Percentiles rank a stretch among this genome's conserved stretches.
phyloP scores from a whole-genome alignment of 2,888 invertebrate genomes.

The Himalopsyche anomala region DNA sequence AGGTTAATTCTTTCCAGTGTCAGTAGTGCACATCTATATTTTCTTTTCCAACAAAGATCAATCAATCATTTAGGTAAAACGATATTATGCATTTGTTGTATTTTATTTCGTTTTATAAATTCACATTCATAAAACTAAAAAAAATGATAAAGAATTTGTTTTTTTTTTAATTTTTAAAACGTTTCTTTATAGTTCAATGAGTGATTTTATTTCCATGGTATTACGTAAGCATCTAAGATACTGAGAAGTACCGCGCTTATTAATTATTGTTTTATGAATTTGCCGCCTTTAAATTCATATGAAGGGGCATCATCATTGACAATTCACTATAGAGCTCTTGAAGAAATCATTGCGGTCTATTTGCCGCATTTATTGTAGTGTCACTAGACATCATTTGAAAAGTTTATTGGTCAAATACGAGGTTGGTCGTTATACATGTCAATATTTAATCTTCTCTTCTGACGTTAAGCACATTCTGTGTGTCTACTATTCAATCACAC shows the following conservation, averaged over 20 bases:
- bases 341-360: conserved; percentile 19
- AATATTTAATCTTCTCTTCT: conserved; percentile 24
- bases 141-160: too few species aligned
- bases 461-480: not conserved
- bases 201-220: too few species aligned
- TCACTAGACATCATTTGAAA: not conserved
- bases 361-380: conserved; percentile 31
- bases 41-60: too few species aligned
- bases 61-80: too few species aligned
- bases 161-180: too few species aligned
- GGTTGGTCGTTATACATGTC: conserved; percentile 6
- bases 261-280: not conserved
- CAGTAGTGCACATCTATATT: too few species aligned
- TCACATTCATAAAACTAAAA: too few species aligned
- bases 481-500: not conserved
- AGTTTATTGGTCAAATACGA: conserved; percentile 17
- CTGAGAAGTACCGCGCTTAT: not conserved
- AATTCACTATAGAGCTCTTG: not conserved
- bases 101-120: too few species aligned
- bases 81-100: too few species aligned
- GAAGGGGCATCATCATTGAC: not conserved
- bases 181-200: too few species aligned
- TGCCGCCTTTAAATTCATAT: not conserved
- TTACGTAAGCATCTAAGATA: too few species aligned
- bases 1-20: too few species aligned